Conservation (phyloP, 2,113 vertebrate species). For the Eubucco bourcierii region DNA sequence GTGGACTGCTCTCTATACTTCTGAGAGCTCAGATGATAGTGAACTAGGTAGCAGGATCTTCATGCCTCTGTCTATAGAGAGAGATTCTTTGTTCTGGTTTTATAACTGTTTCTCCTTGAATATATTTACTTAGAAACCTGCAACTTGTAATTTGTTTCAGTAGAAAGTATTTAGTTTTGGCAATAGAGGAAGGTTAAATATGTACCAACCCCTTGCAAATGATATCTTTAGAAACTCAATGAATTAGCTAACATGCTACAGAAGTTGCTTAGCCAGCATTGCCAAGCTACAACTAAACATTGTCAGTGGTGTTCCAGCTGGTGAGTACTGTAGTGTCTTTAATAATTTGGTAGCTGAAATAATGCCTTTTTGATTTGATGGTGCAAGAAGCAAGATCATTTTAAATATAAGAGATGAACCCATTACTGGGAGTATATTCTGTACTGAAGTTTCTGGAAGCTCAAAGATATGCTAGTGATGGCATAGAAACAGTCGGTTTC, state of each 20-base stretch:
- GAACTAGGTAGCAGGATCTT: not conserved
- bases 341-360: not conserved
- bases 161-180: not conserved
- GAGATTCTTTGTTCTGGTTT: not conserved
- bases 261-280: not conserved
- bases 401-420: not conserved
- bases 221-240: not conserved
- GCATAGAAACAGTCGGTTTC: not conserved
- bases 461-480: not conserved
- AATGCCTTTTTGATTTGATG: not conserved
- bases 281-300: not conserved
- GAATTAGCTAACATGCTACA: not conserved
- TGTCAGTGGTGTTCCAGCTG: not conserved
- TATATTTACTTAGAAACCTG: not conserved
- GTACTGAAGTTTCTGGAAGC: not conserved
- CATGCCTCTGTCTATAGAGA: not conserved
- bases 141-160: not conserved
- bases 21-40: not conserved
- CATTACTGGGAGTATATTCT: not conserved
- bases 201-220: not conserved
- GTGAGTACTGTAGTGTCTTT: not conserved
- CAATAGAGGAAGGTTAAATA: not conserved
- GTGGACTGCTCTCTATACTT: not conserved
- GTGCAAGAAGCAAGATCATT: not conserved
- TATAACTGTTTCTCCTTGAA: not conserved